Base-by-base conservation (phyloP, 2,888 invertebrate species). In the Lypha dubia region DNA sequence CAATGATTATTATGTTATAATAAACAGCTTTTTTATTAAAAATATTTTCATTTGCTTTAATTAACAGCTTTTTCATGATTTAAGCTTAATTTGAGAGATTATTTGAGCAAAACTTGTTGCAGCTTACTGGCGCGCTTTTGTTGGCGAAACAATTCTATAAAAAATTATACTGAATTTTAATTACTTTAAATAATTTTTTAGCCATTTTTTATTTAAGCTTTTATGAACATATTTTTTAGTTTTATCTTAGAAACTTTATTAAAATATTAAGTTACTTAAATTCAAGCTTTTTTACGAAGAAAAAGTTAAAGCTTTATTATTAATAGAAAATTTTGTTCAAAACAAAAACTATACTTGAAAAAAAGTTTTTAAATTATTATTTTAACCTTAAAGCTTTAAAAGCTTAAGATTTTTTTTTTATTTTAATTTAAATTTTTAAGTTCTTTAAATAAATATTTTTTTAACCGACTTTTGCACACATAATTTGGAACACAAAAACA, bases 41-140 rank as follows among this genome's bases (percentile, higher is more conserved):
- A 38, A 28, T 17, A 15, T n/a, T 60, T 53, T 67, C 44, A 68
- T 73, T 77, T 83, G 71, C 77, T 41, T 56, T 75, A 35, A 68
- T 53, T 63, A 75, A 81, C 32, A 68, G 67, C 68, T 81, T 81
- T 74, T 32, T 51, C 46, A 62, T 79, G 6, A 60, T 70, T 75
- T 35, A 32, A 60, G 75, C 70, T 76, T 70, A 70, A 22, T 75
- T 74, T 71, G 35, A 15, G 49, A 74, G 84, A 74, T 68, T 71
- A 15, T 75, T 81, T 53, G 35, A 32, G 7, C 9, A 51, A 67
- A 51, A 24, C 44, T 49, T 62, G 63, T 56, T 49, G 79, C 79
- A 73, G 79, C 71, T 56, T 67, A n/a, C 63, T 58, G 73, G 58
- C 51, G 56, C 35, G 46, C 79, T 79, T 71, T 56, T 70, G 22